Evolutionary conservation across 2,113 vertebrate genomes (phyloP).

Genomic region (Cariama cristata): DNA sequence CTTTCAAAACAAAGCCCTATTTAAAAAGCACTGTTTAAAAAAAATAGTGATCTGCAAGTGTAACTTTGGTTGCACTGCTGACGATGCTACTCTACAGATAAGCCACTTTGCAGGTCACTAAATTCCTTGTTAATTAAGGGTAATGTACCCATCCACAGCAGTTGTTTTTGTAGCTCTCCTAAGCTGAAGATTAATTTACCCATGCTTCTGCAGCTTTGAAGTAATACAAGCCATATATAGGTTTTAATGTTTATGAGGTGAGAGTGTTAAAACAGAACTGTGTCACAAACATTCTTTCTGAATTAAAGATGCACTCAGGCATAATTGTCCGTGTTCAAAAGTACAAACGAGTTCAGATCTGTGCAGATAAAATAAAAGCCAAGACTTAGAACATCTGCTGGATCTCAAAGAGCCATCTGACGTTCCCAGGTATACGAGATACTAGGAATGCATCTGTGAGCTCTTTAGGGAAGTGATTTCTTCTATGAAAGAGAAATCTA

Average conservation of each 20-base stretch:
- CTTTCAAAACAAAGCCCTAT: background rate
- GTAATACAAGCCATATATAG: background rate
- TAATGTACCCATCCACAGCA: background rate
- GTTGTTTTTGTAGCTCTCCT: background rate
- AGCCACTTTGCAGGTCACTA: background rate
- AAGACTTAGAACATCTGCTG: background rate
- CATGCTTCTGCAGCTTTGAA: background rate
- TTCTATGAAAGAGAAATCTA: background rate
- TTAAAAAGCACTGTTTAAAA: too few species aligned
- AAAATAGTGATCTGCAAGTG: background rate
- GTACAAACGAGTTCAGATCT: background rate
- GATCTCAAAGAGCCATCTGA: background rate
- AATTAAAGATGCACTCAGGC: background rate
- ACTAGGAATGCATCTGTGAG: background rate
- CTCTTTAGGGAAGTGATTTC: background rate
- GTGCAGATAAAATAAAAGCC: background rate
- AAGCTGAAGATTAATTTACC: background rate
- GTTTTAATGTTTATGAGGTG: background rate
- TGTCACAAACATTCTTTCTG: background rate
- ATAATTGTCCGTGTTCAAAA: background rate
- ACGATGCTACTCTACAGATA: background rate
- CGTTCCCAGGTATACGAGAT: background rate
- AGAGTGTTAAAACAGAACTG: background rate
- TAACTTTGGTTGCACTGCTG: background rate
- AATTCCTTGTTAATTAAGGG: slow-evolving; percentile 22